These are phyloP conservation scores for Palythoa grandiflora DNA, from an alignment of 92 coral and sea anemone species.

Conservation along the genomic window DNA sequence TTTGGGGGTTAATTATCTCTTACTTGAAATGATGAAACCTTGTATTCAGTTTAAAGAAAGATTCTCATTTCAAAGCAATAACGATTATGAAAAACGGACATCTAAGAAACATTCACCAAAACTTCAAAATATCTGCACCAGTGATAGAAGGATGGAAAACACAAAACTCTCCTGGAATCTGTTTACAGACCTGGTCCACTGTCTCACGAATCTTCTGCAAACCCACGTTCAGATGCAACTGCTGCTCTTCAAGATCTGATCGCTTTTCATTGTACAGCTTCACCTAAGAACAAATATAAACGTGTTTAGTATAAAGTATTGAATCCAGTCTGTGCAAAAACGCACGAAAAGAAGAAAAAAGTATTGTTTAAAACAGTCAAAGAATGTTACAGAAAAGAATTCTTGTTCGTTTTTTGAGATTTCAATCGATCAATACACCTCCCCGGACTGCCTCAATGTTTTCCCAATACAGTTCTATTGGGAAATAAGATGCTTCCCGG, in stretches of 20 bases:
- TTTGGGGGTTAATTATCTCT: too few species aligned
- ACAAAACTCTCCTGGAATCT: background rate
- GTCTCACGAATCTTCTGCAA: constrained; percentile 97
- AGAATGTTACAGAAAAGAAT: too few species aligned
- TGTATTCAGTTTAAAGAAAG: background rate
- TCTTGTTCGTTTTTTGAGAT: too few species aligned
- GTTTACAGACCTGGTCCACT: constrained; percentile 83
- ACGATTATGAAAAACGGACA: background rate
- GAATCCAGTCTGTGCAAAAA: too few species aligned
- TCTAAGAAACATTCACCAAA: background rate
- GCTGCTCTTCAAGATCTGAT: constrained; percentile 98
- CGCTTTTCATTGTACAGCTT: constrained; percentile 97
- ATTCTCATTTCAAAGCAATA: background rate
- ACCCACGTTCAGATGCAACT: constrained; percentile 97
- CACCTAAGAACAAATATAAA: constrained; percentile 61
- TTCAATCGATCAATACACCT: too few species aligned
- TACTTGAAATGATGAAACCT: too few species aligned
- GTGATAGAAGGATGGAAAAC: background rate
- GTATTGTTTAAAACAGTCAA: too few species aligned
- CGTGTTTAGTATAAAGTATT: too few species aligned
- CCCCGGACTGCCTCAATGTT: too few species aligned
- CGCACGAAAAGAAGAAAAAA: too few species aligned
- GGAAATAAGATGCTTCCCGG: too few species aligned
- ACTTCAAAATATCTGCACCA: background rate
- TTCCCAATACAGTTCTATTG: too few species aligned